Evolutionary conservation across 2,797 vertebrate genomes (phyloP), one percentile per base, ranked within the genome.

Genomic region (Microctenopoma steveboyesi): DNA sequence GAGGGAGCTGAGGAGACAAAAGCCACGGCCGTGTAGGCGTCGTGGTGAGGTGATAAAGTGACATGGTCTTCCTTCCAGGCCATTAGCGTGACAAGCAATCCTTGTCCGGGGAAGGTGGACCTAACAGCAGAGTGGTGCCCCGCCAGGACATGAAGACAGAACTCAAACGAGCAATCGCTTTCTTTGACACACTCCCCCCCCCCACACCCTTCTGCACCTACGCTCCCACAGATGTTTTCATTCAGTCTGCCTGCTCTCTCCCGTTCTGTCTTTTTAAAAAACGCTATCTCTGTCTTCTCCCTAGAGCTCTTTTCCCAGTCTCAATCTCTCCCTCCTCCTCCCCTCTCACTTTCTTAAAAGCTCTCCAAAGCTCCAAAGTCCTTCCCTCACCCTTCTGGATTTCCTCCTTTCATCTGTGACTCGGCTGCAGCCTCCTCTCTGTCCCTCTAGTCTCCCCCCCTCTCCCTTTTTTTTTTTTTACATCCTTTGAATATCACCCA

Each of bases 51-150:
- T 87, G 89, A 91, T 88, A 79, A 89, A 87, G 85, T 82, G 86
- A 86, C 88, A 78, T 28, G 69, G 68, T 79, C 78, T 88, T 87
- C 83, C 83, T 91, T 85, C 86, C 78, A 87, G 89, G 78, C 79
- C 81, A 89, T 91, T 89, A 91, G 83, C 64, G 71, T 91, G 89
- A 92, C 88, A 89, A 90, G 88, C 57, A 35, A 76, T 53, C 43
- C 66, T 81, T 71, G 87, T 89, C 82, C 75, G 6, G 71, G 81
- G 68, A 86, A 85, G 87, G 82, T 82, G 86, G 84, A 83, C 85
- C 82, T 86, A 87, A 88, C 87, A 88, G 82, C 64, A 56, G 80
- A 80, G 74, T 54, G 78, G 67, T 85, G 81, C 77, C 70, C 76
- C 28, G 25, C 84, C 78, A 74, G 72, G 72, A 76, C 69, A n/a